Evolutionary conservation across 2,888 invertebrate species (phyloP).

Genomic region (Mythimna vitellina): DNA sequence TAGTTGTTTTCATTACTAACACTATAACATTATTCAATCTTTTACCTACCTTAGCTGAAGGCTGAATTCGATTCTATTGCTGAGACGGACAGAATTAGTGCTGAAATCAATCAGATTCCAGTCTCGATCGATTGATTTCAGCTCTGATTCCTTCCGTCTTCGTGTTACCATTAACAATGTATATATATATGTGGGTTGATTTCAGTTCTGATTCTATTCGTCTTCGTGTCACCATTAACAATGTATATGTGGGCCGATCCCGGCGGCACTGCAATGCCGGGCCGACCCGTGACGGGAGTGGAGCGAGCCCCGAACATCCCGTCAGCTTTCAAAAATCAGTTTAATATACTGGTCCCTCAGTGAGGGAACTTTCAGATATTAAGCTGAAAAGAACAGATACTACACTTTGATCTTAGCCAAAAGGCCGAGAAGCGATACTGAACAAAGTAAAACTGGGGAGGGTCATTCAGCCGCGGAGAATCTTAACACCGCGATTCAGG

Average conservation of each 20-base stretch:
- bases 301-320: slow-evolving; percentile 63
- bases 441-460: accelerated
- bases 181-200: no score
- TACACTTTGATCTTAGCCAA: slow-evolving; percentile 62
- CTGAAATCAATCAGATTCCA: no score
- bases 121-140: no score
- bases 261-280: slow-evolving; percentile 10
- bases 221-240: no score
- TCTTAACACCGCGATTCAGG: slow-evolving; percentile 55
- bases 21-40: neutral
- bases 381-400: slow-evolving; percentile 63
- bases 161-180: no score
- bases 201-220: no score
- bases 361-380: slow-evolving; percentile 63
- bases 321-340: slow-evolving; percentile 25
- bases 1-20: neutral
- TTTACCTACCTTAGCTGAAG: neutral
- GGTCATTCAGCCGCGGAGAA: slow-evolving; percentile 34
- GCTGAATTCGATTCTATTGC: no score
- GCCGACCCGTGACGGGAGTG: slow-evolving; percentile 63
- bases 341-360: slow-evolving; percentile 60
- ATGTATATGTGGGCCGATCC: neutral
- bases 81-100: no score
- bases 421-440: slow-evolving; percentile 49
- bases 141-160: no score